These are phyloP conservation scores for Danaus plexippus DNA, from an alignment of 1,140 invertebrate genomes.

Conservation along the genomic window DNA sequence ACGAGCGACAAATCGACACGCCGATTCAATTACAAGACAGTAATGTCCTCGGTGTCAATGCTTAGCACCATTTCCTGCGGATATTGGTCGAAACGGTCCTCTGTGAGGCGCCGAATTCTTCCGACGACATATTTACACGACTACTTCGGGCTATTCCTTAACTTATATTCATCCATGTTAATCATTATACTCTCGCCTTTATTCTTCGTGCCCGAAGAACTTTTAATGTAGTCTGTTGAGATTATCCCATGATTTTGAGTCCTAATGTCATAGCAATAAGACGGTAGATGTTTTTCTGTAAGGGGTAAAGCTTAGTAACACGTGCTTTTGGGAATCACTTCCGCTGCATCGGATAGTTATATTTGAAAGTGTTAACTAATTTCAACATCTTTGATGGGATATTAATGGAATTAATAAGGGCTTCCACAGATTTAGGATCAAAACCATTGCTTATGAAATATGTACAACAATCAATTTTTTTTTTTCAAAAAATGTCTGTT, in stretches of 20 bases:
- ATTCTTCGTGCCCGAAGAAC: constrained; percentile 15
- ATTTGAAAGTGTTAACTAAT: constrained; percentile 50
- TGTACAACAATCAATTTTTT: not conserved
- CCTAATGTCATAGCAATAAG: constrained; percentile 11
- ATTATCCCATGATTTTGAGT: constrained; percentile 14
- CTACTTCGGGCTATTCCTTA: constrained; percentile 35
- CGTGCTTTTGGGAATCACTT: constrained; percentile 41
- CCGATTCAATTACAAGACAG: constrained; percentile 62
- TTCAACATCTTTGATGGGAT: constrained; percentile 48
- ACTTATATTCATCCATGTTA: constrained; percentile 6
- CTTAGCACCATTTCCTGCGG: constrained; percentile 56
- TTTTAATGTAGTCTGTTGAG: not conserved
- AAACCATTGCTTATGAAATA: constrained; percentile 3
- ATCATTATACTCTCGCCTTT: constrained; percentile 14
- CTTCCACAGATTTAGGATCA: constrained; percentile 20
- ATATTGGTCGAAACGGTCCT: constrained; percentile 50
- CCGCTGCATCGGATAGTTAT: constrained; percentile 53
- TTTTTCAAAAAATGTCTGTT: too few species aligned
- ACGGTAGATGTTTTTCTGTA: constrained; percentile 9
- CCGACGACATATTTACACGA: constrained; percentile 60
- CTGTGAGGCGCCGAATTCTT: constrained; percentile 40
- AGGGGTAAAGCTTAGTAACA: constrained; percentile 28
- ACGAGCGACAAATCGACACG: constrained; percentile 53
- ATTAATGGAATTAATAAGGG: constrained; percentile 40
- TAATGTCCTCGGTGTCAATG: constrained; percentile 45